A percentile compares a stretch with the other conserved stretches of the same genome.
Conservation (phyloP, 2,113 vertebrate species). For the Glaucomys volans region DNA sequence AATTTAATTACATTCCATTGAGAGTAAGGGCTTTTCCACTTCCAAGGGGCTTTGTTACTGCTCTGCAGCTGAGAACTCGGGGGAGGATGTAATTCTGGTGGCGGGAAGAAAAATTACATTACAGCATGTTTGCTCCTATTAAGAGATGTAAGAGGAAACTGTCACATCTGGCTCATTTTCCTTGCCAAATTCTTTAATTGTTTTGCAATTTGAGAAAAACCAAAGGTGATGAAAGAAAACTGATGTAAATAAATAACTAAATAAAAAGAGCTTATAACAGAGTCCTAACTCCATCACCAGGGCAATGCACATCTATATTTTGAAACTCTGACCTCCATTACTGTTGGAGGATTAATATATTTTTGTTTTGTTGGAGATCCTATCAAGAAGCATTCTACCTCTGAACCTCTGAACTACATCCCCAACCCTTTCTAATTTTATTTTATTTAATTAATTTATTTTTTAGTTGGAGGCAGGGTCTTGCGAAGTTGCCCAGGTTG, state of each 20-base stretch:
- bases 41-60: slow-evolving; percentile 68
- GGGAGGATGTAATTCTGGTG: not conserved
- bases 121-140: slow-evolving; percentile 75
- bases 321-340: slow-evolving; percentile 61
- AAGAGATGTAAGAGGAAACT: slow-evolving; percentile 72
- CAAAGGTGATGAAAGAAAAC: slow-evolving; percentile 72
- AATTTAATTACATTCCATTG: slow-evolving; percentile 50
- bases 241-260: slow-evolving; percentile 50
- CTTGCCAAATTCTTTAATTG: slow-evolving; percentile 72
- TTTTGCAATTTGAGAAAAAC: slow-evolving; percentile 69
- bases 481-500: no score
- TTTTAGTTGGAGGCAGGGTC: no score
- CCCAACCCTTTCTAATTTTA: no score
- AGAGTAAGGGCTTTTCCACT: slow-evolving; percentile 60
- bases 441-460: no score
- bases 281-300: slow-evolving; percentile 15
- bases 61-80: slow-evolving; percentile 71
- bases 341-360: no score
- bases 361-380: no score
- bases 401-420: no score
- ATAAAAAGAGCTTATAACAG: not conserved
- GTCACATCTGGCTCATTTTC: slow-evolving; percentile 73
- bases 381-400: no score
- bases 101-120: slow-evolving; percentile 76
- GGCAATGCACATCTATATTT: slow-evolving; percentile 48